Base-by-base conservation (phyloP, 2,113 vertebrate genomes). In the Bufo bufo region DNA sequence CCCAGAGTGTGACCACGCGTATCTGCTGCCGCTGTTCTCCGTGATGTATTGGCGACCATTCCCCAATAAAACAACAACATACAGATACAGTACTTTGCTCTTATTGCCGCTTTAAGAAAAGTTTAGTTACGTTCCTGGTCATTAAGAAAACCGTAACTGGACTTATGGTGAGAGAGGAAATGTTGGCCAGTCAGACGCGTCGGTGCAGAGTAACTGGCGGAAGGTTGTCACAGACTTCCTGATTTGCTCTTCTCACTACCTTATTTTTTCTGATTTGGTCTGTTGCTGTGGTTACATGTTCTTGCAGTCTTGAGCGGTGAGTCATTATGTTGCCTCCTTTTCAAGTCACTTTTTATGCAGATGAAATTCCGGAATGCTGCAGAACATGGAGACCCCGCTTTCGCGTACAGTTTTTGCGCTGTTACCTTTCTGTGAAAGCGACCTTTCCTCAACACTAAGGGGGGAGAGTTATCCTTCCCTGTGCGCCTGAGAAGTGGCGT, bases 211-310 rank as follows among this genome's bases (percentile, higher is more conserved):
- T 77, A 80, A 79, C 75, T 54, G 77, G 77, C 13, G 58, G 20
- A 45, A 56, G 75, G 4, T 43, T 14, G 61, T 52, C 61, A 11
- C 56, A 56, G 49, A 87, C 85, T 80, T 80, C 85, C 77, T 77
- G 59, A 65, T 77, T 65, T 78, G 16, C 56, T 52, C 56, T 56
- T 47, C 59, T 86, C 43, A 79, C 20, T 69, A 33, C 59, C 58
- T 54, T 77, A 23, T 71, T 84, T 85, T 84, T 79, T 79, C 75
- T 66, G 20, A 66, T 80, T 54, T 58, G 14, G 50, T 14, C 49
- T 56, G 85, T 87, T 87, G 61, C 85, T 81, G 85, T 80, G 85
- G 85, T 87, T 87, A 80, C 85, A 13, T 58, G 61, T 56, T 80
- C 61, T 23, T 80, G 17, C 54, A 23, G 61, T 54, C 71, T 79